These are phyloP conservation scores for Polyommatus iphigenia DNA, from an alignment of 2,888 invertebrate species.

Conservation along the genomic window DNA sequence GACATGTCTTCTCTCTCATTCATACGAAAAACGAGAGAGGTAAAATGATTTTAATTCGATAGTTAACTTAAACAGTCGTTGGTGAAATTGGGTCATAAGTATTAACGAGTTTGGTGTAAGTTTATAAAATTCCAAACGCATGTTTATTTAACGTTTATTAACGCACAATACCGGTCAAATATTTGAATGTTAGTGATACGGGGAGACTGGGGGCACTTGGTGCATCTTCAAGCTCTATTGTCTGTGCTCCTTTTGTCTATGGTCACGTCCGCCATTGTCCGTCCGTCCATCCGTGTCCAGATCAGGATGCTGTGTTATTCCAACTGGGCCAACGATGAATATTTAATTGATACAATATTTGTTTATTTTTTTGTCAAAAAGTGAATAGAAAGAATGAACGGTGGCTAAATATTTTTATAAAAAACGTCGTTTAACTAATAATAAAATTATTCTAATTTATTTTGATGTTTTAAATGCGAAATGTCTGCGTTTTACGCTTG, in stretches of 20 bases:
- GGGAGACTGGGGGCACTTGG: conserved; percentile 14
- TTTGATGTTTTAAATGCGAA: too few relatives aligned
- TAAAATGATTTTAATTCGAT: too few relatives aligned
- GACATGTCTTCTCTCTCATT: too few relatives aligned
- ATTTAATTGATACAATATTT: conserved; percentile 52
- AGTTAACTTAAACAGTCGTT: too few relatives aligned
- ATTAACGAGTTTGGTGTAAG: background rate
- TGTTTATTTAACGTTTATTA: conserved; percentile 4
- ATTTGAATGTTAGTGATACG: conserved; percentile 30
- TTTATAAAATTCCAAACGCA: background rate
- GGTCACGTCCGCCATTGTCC: conserved; percentile 69
- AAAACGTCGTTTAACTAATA: too few relatives aligned
- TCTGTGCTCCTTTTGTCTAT: conserved; percentile 58
- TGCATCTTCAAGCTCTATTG: conserved; percentile 35
- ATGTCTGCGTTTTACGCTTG: too few relatives aligned
- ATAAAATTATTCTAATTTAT: too few relatives aligned
- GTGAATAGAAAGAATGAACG: background rate
- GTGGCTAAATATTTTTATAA: background rate
- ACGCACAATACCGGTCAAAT: conserved; percentile 4
- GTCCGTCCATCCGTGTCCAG: conserved; percentile 25
- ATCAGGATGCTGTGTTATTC: conserved; percentile 74
- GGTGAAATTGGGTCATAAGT: too few relatives aligned
- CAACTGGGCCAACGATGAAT: conserved; percentile 68
- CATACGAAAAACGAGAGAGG: too few relatives aligned
- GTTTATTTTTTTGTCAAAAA: conserved; percentile 38